These are phyloP conservation scores for Reticulitermes lucifugus DNA, from an alignment of 2,888 invertebrate genomes.

Conservation along the genomic window DNA sequence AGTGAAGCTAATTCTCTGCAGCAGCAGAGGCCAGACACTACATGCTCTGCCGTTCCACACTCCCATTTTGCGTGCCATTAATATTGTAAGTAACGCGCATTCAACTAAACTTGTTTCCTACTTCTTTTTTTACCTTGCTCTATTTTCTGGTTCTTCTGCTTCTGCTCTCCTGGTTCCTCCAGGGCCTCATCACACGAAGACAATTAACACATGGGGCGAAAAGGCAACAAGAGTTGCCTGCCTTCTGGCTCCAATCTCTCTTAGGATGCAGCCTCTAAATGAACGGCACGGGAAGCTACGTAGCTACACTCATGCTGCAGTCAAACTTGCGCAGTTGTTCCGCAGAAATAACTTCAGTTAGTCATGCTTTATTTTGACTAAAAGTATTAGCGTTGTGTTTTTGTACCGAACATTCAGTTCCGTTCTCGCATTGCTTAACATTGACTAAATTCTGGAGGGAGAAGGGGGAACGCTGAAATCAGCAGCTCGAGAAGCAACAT, in stretches of 20 bases:
- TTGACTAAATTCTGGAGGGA: too few relatives aligned
- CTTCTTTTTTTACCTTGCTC: neutral
- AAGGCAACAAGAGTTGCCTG: neutral
- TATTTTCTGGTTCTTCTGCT: neutral
- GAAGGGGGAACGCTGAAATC: too few relatives aligned
- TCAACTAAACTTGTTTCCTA: constrained; percentile 6
- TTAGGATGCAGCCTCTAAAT: neutral
- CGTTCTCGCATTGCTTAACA: too few relatives aligned
- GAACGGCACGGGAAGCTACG: neutral
- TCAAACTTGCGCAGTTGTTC: neutral
- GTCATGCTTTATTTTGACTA: too few relatives aligned
- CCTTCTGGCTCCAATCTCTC: neutral
- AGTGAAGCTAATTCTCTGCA: too few relatives aligned
- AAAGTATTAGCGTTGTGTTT: too few relatives aligned
- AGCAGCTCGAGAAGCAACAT: too few relatives aligned
- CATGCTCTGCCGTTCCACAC: too few relatives aligned
- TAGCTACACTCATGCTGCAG: neutral
- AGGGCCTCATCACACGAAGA: constrained; percentile 13
- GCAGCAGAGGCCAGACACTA: too few relatives aligned
- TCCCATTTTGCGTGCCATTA: neutral
- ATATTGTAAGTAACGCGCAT: neutral
- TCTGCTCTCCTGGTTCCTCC: neutral
- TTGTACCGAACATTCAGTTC: too few relatives aligned
- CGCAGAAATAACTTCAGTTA: neutral
- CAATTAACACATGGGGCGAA: constrained; percentile 16